These are phyloP conservation scores for Astyanax mexicanus DNA, from an alignment of 2,797 vertebrate species.

Conservation along the genomic window DNA sequence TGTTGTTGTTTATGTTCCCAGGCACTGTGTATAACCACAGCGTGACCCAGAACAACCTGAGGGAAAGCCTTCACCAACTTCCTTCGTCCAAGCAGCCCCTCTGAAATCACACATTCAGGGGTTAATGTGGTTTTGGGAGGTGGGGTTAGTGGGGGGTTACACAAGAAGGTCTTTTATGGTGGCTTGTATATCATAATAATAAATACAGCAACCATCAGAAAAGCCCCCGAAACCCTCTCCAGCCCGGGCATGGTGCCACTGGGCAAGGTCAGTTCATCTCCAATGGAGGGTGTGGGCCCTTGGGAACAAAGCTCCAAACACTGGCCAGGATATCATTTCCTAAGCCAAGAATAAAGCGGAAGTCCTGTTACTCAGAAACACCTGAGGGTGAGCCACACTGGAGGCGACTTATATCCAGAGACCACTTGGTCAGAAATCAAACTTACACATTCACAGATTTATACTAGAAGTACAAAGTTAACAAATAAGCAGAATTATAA, in stretches of 20 bases:
- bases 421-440: neutral
- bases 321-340: slow-evolving; percentile 38
- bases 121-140: neutral
- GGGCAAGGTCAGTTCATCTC: slow-evolving; percentile 16
- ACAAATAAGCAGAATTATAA: no score
- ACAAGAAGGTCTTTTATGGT: slow-evolving; percentile 12
- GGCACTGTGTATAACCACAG: neutral
- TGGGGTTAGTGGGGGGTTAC: neutral
- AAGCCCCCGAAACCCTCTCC: slow-evolving; percentile 33
- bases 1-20: neutral
- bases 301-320: slow-evolving; percentile 28
- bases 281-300: slow-evolving; percentile 42
- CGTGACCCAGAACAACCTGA: neutral
- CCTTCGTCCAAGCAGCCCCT: neutral
- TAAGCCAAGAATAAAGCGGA: slow-evolving; percentile 22
- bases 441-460: no score
- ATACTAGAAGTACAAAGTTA: no score
- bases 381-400: slow-evolving; percentile 1
- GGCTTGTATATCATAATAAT: slow-evolving; percentile 10
- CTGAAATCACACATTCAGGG: neutral
- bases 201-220: slow-evolving; percentile 23
- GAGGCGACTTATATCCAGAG: neutral
- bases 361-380: slow-evolving; percentile 34
- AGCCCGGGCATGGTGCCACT: slow-evolving; percentile 22
- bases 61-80: neutral